Evolutionary conservation across 2,113 vertebrate genomes (phyloP).

Genomic region (Sardina pilchardus): DNA sequence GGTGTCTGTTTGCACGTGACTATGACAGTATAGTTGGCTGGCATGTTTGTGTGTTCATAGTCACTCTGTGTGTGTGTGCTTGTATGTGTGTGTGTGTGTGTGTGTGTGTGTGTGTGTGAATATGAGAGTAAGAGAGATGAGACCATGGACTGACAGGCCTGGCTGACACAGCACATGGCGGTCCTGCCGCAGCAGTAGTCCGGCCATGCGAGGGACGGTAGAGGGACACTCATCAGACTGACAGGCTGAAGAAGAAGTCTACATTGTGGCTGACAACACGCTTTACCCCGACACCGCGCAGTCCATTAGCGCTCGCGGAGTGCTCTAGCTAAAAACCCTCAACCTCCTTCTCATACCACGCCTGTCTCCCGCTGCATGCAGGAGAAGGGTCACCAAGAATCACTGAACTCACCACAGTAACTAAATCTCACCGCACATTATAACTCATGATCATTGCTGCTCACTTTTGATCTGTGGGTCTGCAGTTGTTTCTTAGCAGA

Average conservation of each 20-base stretch:
- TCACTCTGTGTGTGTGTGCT: not conserved
- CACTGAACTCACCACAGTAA: constrained; percentile 14
- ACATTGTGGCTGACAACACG: constrained; percentile 32
- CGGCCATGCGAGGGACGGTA: not conserved
- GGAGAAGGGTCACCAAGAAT: not conserved
- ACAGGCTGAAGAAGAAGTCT: constrained; percentile 16
- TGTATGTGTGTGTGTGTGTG: not conserved
- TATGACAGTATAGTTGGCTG: not conserved
- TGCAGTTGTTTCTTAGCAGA: constrained; percentile 20
- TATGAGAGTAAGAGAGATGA: not conserved
- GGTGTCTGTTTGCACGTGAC: not conserved
- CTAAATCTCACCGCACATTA: constrained; percentile 7
- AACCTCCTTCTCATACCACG: not conserved
- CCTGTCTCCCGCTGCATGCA: not conserved
- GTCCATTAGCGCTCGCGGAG: constrained; percentile 33
- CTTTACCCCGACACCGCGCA: constrained; percentile 36
- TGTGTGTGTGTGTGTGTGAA: not conserved
- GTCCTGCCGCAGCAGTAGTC: not conserved
- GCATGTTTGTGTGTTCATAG: not conserved
- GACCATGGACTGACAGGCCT: constrained; percentile 31
- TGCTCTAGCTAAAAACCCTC: not conserved
- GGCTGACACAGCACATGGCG: constrained; percentile 27
- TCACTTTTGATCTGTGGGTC: not conserved
- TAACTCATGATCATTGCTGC: not conserved
- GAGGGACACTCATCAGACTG: constrained; percentile 30